Evolutionary conservation across 2,888 invertebrate genomes (phyloP).

Genomic region (Sclerodermus sp.): DNA sequence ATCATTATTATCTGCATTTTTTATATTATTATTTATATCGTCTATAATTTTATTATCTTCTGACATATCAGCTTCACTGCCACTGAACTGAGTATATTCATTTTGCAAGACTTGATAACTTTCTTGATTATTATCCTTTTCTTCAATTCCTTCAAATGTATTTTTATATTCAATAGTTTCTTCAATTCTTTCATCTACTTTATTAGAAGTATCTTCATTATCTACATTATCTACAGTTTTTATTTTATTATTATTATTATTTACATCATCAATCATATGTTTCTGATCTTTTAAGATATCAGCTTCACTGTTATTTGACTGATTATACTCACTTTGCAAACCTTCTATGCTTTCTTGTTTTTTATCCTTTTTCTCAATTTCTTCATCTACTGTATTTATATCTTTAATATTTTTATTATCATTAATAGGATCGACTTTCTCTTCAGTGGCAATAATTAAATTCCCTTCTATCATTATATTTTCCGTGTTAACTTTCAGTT

Average conservation of each 20-base stretch:
- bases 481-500: conserved; percentile 20
- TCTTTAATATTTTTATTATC: conserved; percentile 47
- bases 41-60: conserved; percentile 12
- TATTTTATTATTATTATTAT: too few relatives aligned
- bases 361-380: too few relatives aligned
- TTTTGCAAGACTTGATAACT: neutral
- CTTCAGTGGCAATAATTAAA: too few relatives aligned
- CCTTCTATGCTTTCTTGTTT: too few relatives aligned
- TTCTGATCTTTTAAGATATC: too few relatives aligned
- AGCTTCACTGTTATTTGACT: conserved; percentile 8
- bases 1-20: neutral
- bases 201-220: neutral
- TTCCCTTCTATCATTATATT: conserved; percentile 28
- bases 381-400: too few relatives aligned
- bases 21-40: conserved; percentile 10
- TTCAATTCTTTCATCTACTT: neutral
- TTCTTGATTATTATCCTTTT: neutral
- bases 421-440: conserved; percentile 40
- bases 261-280: too few relatives aligned
- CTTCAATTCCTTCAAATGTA: neutral
- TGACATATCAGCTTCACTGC: conserved; percentile 1
- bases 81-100: neutral
- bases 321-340: conserved; percentile 30
- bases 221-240: neutral
- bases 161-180: neutral